Evolutionary conservation across 2,113 vertebrate species (phyloP).

Genomic region (Oenanthe oenanthe): DNA sequence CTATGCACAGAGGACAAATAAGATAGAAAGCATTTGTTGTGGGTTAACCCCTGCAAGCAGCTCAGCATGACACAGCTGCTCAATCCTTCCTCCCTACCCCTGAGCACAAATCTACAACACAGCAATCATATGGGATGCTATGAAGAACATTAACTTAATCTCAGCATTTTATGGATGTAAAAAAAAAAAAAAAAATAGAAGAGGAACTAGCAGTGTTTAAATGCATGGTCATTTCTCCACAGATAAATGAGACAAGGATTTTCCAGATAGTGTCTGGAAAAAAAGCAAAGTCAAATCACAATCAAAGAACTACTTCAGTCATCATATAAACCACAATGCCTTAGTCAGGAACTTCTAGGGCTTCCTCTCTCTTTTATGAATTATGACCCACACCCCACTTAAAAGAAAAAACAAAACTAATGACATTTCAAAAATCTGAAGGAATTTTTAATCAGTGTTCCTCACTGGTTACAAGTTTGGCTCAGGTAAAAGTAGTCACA

Average conservation of each 20-base stretch:
- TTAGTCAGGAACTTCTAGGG: not conserved
- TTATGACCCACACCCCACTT: fast-evolving
- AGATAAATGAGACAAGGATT: not conserved
- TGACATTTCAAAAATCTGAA: not conserved
- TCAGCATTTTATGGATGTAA: not conserved
- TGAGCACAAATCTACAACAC: not conserved
- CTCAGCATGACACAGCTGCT: not conserved
- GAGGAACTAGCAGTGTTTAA: not conserved
- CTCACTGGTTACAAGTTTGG: not conserved
- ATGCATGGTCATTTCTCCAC: fast-evolving
- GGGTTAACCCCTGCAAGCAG: not conserved
- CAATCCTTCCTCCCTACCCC: not conserved
- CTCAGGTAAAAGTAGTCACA: not conserved
- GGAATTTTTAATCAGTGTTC: not conserved
- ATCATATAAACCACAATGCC: not conserved
- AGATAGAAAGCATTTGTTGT: not conserved
- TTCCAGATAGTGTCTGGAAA: not conserved
- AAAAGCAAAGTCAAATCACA: not conserved
- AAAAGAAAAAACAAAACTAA: not conserved
- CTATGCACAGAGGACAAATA: not conserved
- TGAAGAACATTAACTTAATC: not conserved
- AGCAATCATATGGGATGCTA: not conserved
- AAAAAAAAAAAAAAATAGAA: not conserved
- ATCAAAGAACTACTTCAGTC: not conserved
- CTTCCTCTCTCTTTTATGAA: not conserved